Evolutionary conservation across 2,888 invertebrate species (phyloP), one percentile per base, ranked within the genome.

Genomic region (Gastrophysa polygoni): DNA sequence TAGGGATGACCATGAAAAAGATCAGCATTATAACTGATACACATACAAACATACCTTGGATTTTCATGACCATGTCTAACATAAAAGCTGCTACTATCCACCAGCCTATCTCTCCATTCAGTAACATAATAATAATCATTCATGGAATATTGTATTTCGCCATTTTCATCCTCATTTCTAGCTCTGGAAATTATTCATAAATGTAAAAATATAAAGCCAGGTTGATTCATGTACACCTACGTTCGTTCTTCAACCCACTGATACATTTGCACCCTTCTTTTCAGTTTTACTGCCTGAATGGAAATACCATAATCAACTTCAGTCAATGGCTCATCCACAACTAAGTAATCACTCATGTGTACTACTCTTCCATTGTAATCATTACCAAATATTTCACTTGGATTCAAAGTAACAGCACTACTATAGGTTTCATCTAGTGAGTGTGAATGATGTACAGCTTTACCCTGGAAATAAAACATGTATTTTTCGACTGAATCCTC

Each of bases 251-350:
- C 95, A 59, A 94, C 87, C 96, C 96, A 96, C 76, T 96, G 96
- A 79, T 91, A 96, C 93, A 96, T 95, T 80, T 96, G 95, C 0
- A 95, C 95, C 59, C 92, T 83, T 63, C 94, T 87, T 75, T 90
- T 90, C 21, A 96, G 81, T 78, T 94, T 94, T 0, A 95, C 92
- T 1, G 95, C 91, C 72, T 90, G 86, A 1, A 96, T 88, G 64
- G 92, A 89, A 50, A 96, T 89, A 60, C 92, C 92, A 79, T 95
- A 96, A 63, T 92, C 91, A 0, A 91, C 90, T 77, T 95, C 95
- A 0, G 92, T 91, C 59, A 95, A 85, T 5, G 95, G 94, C 77
- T 95, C 93, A 8, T 89, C 86, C 49, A 94, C 86, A 10, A 86
- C 81, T 16, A 96, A 80, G 0, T 88, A 86, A 0, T 94, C 95